Evolutionary conservation across 2,888 invertebrate species (phyloP).

Genomic region (Epirrita christyi): DNA sequence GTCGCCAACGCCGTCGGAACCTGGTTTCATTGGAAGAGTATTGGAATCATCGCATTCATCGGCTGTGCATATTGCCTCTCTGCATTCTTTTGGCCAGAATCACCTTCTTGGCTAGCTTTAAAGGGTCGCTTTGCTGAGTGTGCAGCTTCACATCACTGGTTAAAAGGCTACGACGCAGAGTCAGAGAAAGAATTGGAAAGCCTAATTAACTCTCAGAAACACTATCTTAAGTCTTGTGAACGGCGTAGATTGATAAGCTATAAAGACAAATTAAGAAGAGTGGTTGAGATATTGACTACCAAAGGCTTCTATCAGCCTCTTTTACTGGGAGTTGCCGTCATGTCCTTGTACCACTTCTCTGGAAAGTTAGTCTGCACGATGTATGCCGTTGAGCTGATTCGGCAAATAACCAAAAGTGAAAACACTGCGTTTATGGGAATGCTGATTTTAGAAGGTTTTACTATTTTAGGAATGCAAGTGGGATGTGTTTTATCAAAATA

Average conservation of each 20-base stretch:
- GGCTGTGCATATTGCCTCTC: conserved; percentile 46
- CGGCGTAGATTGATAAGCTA: conserved; percentile 29
- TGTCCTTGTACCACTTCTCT: conserved; percentile 56
- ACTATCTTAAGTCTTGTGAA: conserved; percentile 38
- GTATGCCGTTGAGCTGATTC: conserved; percentile 60
- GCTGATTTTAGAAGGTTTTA: conserved; percentile 65
- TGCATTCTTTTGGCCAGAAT: conserved; percentile 54
- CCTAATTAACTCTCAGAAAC: conserved; percentile 50
- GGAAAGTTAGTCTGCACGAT: conserved; percentile 59
- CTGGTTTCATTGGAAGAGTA: conserved; percentile 56
- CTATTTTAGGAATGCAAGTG: conserved; percentile 62
- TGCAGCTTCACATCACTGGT: conserved; percentile 50
- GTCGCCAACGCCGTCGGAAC: conserved; percentile 58
- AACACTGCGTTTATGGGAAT: conserved; percentile 58
- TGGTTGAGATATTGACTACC: conserved; percentile 41
- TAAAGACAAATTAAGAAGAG: conserved; percentile 37
- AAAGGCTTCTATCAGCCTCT: conserved; percentile 57
- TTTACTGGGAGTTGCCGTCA: conserved; percentile 48
- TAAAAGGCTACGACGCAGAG: conserved; percentile 50
- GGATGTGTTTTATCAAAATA: conserved; percentile 58
- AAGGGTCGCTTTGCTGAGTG: conserved; percentile 57
- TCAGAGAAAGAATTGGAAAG: conserved; percentile 51
- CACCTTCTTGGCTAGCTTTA: conserved; percentile 61
- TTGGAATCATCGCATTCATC: conserved; percentile 48
- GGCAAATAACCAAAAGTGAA: conserved; percentile 55